Base-by-base conservation (phyloP, 37 sponge, comb jelly and placozoan species). In the Agelas oroides region DNA sequence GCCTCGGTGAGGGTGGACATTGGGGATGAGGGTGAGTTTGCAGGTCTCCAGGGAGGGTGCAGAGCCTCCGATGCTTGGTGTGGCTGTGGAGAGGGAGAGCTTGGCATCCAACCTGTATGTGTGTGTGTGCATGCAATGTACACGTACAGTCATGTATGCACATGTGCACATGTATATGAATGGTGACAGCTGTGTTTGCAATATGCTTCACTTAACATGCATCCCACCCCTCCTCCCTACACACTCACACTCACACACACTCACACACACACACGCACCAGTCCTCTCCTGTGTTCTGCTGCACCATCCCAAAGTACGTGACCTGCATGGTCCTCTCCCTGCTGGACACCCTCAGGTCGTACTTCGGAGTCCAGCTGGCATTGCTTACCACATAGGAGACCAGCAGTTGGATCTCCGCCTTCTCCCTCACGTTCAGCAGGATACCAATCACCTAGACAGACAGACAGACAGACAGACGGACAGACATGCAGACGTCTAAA, bases 211-310 rank as follows among this genome's bases (percentile, higher is more conserved):
- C n/a, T n/a, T n/a, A n/a, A n/a, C n/a, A n/a, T n/a, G n/a, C n/a
- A n/a, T 46, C 8, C 46, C 8, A 46, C 46, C 46, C 46, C 46
- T 8, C 46, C 46, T 8, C 46, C 46, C 46, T 34, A 5, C 75
- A 53, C 32, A 53, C 58, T 19, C 59, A 53, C 73, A 36, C 73
- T 1, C 73, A 72, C 20, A 2, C 31, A 16, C 23, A 5, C 40
- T 46, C 40, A 34, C 33, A 24, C 21, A 17, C 68, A 66, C n/a
- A 66, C 25, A 73, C 89, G 60, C 38, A 78, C 97, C 97, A 96
- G 78, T 96, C 89, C 70, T 96, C 97, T 60, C 93, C 97, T 23
- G 97, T 92, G 89, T 71, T 90, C 85, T 96, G 97, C 32, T 93
- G 63, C 11, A 96, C 85, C 87, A 96, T 63, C 15, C 97, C 97